Evolutionary conservation across 2,888 invertebrate species (phyloP).

Genomic region (Trissolcus brochymenae): DNA sequence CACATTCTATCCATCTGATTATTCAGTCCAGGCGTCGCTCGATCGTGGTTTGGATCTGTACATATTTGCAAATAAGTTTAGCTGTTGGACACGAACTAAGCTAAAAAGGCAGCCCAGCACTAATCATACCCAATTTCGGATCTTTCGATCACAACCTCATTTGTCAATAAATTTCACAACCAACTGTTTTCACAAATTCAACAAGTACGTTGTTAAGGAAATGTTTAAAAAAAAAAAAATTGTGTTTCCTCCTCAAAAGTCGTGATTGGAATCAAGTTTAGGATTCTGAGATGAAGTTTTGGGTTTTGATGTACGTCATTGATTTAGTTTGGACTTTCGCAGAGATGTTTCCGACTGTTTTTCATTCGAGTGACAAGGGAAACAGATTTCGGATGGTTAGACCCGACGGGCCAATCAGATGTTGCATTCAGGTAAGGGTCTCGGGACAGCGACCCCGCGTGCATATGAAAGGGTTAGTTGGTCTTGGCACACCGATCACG

Average conservation of each 20-base stretch:
- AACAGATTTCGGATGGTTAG: too few relatives aligned
- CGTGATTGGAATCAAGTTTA: too few relatives aligned
- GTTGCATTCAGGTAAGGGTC: constrained; percentile 52
- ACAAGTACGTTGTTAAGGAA: too few relatives aligned
- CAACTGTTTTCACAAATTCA: too few relatives aligned
- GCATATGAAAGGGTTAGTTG: constrained; percentile 53
- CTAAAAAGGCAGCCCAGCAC: constrained; percentile 70
- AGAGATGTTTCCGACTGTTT: too few relatives aligned
- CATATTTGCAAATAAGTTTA: constrained; percentile 75
- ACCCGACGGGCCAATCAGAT: constrained; percentile 43
- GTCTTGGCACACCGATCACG: constrained; percentile 52
- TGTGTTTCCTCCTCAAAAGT: too few relatives aligned
- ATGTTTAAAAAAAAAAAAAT: too few relatives aligned
- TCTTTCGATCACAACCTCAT: constrained; percentile 61
- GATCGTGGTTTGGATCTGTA: constrained; percentile 65
- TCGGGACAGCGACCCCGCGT: constrained; percentile 18
- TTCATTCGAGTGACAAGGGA: too few relatives aligned
- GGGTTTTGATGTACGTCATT: too few relatives aligned
- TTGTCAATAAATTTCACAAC: constrained; percentile 66
- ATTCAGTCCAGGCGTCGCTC: constrained; percentile 64
- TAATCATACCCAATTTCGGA: too few relatives aligned
- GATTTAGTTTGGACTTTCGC: constrained; percentile 63
- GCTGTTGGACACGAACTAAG: constrained; percentile 65
- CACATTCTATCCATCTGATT: constrained; percentile 68
- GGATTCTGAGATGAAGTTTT: too few relatives aligned